These are phyloP conservation scores for Dorcus hopei DNA, from an alignment of 2,888 invertebrate genomes.

Conservation along the genomic window DNA sequence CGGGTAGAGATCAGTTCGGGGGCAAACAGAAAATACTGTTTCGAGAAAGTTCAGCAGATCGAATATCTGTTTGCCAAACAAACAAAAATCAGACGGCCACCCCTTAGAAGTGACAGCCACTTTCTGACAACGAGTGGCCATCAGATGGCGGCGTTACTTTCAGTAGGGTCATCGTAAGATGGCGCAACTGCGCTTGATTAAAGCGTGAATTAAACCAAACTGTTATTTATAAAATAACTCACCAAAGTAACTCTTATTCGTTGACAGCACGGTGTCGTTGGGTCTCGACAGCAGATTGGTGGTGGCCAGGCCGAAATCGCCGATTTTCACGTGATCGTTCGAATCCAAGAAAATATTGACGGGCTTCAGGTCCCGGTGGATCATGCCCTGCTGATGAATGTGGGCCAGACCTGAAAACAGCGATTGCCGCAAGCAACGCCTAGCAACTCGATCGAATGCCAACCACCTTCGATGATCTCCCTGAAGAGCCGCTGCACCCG, in stretches of 20 bases:
- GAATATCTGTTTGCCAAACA: too few species aligned
- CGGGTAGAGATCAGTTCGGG: too few species aligned
- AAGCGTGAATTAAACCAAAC: too few species aligned
- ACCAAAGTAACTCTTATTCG: slow-evolving; percentile 34
- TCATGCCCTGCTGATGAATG: slow-evolving; percentile 90
- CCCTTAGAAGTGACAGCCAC: too few species aligned
- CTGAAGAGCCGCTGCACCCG: slow-evolving; percentile 89
- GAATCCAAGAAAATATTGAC: slow-evolving; percentile 95
- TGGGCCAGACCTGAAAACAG: slow-evolving; percentile 63
- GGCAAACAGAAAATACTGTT: too few species aligned
- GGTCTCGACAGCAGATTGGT: slow-evolving; percentile 57
- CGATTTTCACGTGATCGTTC: slow-evolving; percentile 94
- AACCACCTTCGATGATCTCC: slow-evolving; percentile 84
- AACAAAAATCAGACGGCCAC: too few species aligned
- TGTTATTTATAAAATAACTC: not conserved
- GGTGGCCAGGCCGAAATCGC: slow-evolving; percentile 95
- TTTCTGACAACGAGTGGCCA: too few species aligned
- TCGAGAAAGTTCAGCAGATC: too few species aligned
- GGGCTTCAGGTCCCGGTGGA: slow-evolving; percentile 80
- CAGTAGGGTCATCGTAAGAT: too few species aligned
- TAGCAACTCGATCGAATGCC: too few species aligned
- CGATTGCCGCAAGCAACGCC: not conserved
- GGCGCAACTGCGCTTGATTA: too few species aligned
- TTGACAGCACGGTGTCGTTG: slow-evolving; percentile 27
- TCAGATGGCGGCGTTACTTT: too few species aligned